Evolutionary conservation across 2,113 vertebrate species (phyloP).

Genomic region (Coptodon rendalli): DNA sequence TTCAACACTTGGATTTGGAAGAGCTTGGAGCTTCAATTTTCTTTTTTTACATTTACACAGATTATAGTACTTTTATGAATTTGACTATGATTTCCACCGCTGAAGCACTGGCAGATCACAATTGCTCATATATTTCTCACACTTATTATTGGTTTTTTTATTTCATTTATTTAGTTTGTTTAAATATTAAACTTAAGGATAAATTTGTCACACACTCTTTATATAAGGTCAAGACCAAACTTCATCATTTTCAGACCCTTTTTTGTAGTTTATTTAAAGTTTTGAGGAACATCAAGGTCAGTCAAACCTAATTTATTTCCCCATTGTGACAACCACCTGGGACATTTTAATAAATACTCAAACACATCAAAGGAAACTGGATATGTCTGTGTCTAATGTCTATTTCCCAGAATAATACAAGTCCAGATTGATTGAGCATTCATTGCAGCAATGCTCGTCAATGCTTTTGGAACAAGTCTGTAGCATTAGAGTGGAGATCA

Average conservation of each 20-base stretch:
- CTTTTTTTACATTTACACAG: background rate
- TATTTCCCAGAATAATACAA: background rate
- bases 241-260: background rate
- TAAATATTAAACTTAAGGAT: background rate
- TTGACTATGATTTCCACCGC: background rate
- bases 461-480: background rate
- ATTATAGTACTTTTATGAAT: background rate
- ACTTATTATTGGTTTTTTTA: background rate
- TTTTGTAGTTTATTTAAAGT: background rate
- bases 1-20: background rate
- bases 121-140: background rate
- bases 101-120: background rate
- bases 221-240: background rate
- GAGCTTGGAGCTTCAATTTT: background rate
- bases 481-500: background rate
- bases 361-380: background rate
- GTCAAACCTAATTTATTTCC: background rate
- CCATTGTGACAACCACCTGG: background rate
- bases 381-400: background rate
- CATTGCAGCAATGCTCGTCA: background rate
- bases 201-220: background rate
- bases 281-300: background rate
- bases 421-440: background rate
- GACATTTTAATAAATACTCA: background rate
- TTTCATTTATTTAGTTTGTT: background rate